A percentile compares a stretch with the other conserved stretches of the same genome.
Conservation (phyloP, 2,797 vertebrate species). For the Masticophis lateralis region DNA sequence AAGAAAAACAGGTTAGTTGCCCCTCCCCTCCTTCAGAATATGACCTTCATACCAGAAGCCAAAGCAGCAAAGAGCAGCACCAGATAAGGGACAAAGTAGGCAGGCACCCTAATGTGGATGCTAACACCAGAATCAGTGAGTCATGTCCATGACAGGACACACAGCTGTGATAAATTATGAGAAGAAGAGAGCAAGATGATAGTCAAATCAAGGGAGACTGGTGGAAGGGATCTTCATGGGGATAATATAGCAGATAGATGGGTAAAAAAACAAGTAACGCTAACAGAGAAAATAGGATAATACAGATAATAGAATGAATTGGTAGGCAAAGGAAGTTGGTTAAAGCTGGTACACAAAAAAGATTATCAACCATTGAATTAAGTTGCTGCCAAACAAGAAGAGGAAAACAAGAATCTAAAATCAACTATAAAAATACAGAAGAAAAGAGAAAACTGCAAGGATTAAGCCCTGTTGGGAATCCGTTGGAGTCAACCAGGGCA, state of each 20-base stretch:
- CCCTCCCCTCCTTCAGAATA: not conserved
- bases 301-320: not conserved
- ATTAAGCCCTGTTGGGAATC: not conserved
- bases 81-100: not conserved
- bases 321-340: not conserved
- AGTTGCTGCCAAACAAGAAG: not conserved
- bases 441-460: not conserved
- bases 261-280: not conserved
- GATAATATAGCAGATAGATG: not conserved
- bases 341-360: not conserved
- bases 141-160: not conserved
- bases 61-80: not conserved
- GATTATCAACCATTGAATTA: not conserved
- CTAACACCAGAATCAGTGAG: not conserved
- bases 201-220: not conserved
- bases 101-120: not conserved
- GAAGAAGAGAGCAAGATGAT: not conserved
- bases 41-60: not conserved
- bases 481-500: not conserved
- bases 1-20: not conserved
- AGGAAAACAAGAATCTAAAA: not conserved
- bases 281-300: not conserved
- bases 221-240: not conserved
- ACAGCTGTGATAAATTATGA: not conserved
- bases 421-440: not conserved